Evolutionary conservation across 2,888 invertebrate species (phyloP), one percentile per base, ranked within the genome.

Genomic region (Thymelicus lineola): DNA sequence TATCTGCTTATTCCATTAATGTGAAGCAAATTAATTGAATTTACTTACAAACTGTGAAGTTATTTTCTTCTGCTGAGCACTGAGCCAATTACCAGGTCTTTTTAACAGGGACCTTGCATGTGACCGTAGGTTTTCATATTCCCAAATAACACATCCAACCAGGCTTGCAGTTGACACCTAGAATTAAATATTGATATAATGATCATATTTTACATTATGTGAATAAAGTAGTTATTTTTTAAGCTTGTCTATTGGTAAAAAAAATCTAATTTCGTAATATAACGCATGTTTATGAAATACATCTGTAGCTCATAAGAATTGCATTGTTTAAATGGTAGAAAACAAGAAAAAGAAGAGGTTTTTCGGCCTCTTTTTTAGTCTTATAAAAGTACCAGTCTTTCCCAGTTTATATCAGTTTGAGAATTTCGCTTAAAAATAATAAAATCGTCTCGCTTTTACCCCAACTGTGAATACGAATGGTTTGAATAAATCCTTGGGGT

Each of bases 101-200:
- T 88, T 93, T 59, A 95, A 83, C 82, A 95, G 88, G 38, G 83
- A 85, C 59, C 89, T 80, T n/a, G 95, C 95, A 85, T 95, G 95
- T n/a, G 90, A 77, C 67, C 95, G 87, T 80, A 93, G 74, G 70
- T 81, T 86, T 89, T 98, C 98, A 93, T 98, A 98, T 87, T 98
- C 97, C 97, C 97, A 97, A 75, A 98, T 96, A 17, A 97, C 95
- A 77, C 97, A 97, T 17, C 96, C 96, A 36, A 95, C 93, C 81
- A 98, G 95, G 82, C 96, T 96, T 17, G 95, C 94, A 59, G 96
- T 89, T 80, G 95, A 94, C 76, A 97, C 95, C 97, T 97, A 48
- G 63, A 63, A 69, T n/a, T 35, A 72, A 67, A 60, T 28, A 57
- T 35, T 10, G 12, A 42, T 38, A 9, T 38, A 38, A 9, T 38